Base-by-base conservation (phyloP, 2,797 vertebrate genomes). In the Sarcoramphus papa region DNA sequence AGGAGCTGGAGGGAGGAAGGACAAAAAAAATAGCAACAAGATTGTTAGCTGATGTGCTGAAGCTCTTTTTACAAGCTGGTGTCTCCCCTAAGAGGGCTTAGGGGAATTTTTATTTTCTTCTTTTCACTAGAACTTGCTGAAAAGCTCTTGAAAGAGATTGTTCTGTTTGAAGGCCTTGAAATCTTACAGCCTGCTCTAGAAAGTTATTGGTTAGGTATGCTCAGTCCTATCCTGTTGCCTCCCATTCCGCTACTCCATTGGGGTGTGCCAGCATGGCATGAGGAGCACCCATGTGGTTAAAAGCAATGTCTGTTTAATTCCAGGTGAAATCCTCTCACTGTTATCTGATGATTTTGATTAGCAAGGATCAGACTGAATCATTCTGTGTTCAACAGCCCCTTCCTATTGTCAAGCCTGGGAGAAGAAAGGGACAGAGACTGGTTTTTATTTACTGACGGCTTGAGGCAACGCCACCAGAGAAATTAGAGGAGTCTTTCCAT, bases 401-500 rank as follows among this genome's bases (percentile, higher is more conserved):
- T 43, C 24, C 40, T 40, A 0, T 12, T 35, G 13, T 28, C 43
- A 28, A 20, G 14, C 13, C 8, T 1, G 4, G 50, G 25, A 74
- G 53, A 57, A 69, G 60, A 86, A 50, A 57, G 70, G 57, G 67
- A 69, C 40, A 70, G 59, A 41, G 33, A 10, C 14, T 86, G 57
- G 0, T 1, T 90, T 88, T 57, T 91, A 70, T 64, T 93, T 87
- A 50, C n/a, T n/a, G 51, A 41, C 1, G 7, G 20, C 63, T 74
- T 53, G n/a, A 79, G 74, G 45, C 69, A 85, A 9, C 20, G 37
- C 64, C 76, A 50, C 64, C 50, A 54, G 50, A 90, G 85, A 91
- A 94, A 92, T 90, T 59, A 83, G 40, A 74, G 48, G 48, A 90
- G 84, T 74, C 81, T 90, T 96, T 90, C 47, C 17, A 4, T 6